Evolutionary conservation across 2,797 vertebrate genomes (phyloP).

Genomic region (Aratinga solstitialis): DNA sequence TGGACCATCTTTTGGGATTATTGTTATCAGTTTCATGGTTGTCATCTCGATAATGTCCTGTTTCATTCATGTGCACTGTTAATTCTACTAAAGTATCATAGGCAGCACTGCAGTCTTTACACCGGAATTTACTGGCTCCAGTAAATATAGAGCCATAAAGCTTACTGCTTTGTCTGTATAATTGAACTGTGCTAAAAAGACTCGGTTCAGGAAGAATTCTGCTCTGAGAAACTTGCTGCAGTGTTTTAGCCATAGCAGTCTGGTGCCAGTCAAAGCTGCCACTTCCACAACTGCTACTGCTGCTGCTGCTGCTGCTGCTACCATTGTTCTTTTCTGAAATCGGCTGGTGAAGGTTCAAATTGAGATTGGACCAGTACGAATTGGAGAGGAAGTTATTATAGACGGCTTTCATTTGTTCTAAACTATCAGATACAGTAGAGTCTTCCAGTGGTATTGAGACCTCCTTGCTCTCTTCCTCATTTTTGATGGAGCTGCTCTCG

Average conservation of each 20-base stretch:
- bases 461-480: constrained; percentile 94
- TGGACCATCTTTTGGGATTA: constrained; percentile 96
- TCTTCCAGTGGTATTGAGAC: constrained; percentile 82
- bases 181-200: constrained; percentile 97
- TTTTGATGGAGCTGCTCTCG: constrained; percentile 92
- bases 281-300: constrained; percentile 94
- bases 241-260: constrained; percentile 94
- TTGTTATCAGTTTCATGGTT: constrained; percentile 95
- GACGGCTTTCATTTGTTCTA: constrained; percentile 99
- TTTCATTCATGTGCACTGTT: constrained; percentile 99
- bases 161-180: constrained; percentile 98
- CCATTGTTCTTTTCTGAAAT: constrained; percentile 87
- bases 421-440: constrained; percentile 88
- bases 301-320: constrained; percentile 95
- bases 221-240: constrained; percentile 95
- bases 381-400: constrained; percentile 98
- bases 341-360: constrained; percentile 89
- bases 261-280: constrained; percentile 98
- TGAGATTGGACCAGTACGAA: constrained; percentile 98
- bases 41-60: constrained; percentile 96
- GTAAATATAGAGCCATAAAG: constrained; percentile 99
- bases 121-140: constrained; percentile 98
- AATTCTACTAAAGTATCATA: constrained; percentile 97
- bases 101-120: constrained; percentile 97
- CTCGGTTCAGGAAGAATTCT: constrained; percentile 87